These are phyloP conservation scores for Masnerella sp. DNA, from an alignment of 2,888 invertebrate genomes.

Conservation along the genomic window DNA sequence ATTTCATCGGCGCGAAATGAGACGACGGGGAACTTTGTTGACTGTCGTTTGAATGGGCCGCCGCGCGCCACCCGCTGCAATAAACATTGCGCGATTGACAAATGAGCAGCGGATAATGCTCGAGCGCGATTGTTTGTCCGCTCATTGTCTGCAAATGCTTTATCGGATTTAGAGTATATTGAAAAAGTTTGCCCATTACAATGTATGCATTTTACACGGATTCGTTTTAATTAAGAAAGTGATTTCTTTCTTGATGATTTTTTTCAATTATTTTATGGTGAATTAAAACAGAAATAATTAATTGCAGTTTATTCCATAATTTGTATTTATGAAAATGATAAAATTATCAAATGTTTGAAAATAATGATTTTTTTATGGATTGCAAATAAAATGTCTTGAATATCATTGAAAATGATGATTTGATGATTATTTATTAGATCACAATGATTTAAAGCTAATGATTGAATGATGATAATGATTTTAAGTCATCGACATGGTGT, in stretches of 20 bases:
- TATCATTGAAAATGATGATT: too few relatives aligned
- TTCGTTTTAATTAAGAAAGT: too few relatives aligned
- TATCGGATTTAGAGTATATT: constrained; percentile 11
- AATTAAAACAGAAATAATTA: too few relatives aligned
- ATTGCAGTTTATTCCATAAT: too few relatives aligned
- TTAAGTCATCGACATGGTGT: neutral
- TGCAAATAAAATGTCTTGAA: too few relatives aligned
- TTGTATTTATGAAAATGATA: too few relatives aligned
- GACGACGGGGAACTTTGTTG: constrained; percentile 46
- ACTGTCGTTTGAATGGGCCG: constrained; percentile 46
- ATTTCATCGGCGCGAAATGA: constrained; percentile 45
- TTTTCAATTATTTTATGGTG: too few relatives aligned
- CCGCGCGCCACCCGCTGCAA: constrained; percentile 21
- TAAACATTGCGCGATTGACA: constrained; percentile 45
- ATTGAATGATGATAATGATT: neutral
- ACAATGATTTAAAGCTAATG: neutral
- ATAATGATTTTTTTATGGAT: too few relatives aligned
- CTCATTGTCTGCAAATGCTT: constrained; percentile 14
- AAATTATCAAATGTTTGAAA: too few relatives aligned
- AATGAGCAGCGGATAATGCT: constrained; percentile 44
- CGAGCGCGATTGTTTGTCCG: constrained; percentile 29
- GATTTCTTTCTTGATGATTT: too few relatives aligned
- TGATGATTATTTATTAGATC: too few relatives aligned
- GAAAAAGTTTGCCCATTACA: constrained; percentile 19
- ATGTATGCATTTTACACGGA: too few relatives aligned